Conservation (phyloP, 2,797 vertebrate species). For the Micrastur ruficollis region DNA sequence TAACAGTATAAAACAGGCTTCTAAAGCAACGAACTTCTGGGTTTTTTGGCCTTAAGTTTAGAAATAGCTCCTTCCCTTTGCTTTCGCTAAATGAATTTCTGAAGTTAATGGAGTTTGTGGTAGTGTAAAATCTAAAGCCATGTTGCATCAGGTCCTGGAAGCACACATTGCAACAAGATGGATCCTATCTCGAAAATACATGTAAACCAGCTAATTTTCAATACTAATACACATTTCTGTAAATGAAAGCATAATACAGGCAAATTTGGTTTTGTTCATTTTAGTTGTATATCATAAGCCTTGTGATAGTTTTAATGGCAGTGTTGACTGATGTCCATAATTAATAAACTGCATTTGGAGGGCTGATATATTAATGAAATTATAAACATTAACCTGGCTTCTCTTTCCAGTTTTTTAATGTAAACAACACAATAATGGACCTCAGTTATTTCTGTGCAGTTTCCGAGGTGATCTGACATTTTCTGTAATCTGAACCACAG, state of each 20-base stretch:
- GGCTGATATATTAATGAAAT: conserved; percentile 18
- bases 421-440: neutral
- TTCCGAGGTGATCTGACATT: neutral
- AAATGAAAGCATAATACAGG: neutral
- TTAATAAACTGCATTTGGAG: conserved; percentile 4
- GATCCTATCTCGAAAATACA: neutral
- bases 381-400: neutral
- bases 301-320: neutral
- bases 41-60: neutral
- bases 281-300: neutral
- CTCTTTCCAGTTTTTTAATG: neutral
- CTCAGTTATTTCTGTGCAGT: neutral
- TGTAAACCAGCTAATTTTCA: neutral
- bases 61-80: neutral
- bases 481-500: neutral
- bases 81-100: neutral
- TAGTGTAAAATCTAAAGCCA: neutral
- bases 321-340: neutral
- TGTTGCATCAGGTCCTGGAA: neutral
- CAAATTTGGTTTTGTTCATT: neutral
- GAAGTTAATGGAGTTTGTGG: neutral
- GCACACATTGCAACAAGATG: neutral
- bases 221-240: neutral
- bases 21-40: neutral
- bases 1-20: neutral